phyloP scores from a whole-genome alignment of 2,113 vertebrate genomes.

The Ochotona princeps region DNA sequence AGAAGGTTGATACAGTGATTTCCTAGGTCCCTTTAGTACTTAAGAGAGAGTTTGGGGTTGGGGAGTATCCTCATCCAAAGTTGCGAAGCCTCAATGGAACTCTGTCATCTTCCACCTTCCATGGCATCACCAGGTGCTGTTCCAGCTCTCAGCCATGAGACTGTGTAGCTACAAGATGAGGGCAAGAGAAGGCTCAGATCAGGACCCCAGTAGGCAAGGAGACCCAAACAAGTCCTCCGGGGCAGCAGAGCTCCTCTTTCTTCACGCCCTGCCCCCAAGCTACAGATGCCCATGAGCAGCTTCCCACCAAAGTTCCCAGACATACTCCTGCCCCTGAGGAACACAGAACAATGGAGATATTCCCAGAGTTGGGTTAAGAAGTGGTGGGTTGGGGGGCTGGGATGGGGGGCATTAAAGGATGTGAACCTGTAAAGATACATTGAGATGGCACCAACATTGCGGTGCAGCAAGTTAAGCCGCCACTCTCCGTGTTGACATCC shows the following conservation, averaged over 20 bases:
- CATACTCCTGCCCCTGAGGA: neutral
- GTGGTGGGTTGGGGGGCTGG: too few relatives aligned
- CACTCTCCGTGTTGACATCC: too few relatives aligned
- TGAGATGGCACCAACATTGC: neutral
- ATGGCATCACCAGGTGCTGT: neutral
- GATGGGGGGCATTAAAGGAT: neutral
- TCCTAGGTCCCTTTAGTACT: neutral
- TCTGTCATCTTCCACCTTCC: neutral
- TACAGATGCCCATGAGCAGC: constrained; percentile 37
- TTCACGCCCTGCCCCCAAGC: neutral
- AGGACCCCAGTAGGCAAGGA: neutral
- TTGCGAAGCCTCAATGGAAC: neutral
- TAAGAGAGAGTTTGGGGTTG: neutral
- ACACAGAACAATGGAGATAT: constrained; percentile 48
- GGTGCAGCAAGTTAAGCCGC: too few relatives aligned
- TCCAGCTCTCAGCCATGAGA: neutral
- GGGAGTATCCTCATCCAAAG: neutral
- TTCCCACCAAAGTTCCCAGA: constrained; percentile 41
- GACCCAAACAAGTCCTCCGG: neutral
- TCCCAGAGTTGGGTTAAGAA: neutral
- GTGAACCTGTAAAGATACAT: constrained; percentile 9
- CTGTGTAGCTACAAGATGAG: too few relatives aligned
- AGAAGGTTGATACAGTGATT: neutral
- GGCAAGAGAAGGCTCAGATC: neutral
- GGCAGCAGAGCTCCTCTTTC: neutral